Conservation (phyloP, 2,113 vertebrate species). For the Rhea pennata region DNA sequence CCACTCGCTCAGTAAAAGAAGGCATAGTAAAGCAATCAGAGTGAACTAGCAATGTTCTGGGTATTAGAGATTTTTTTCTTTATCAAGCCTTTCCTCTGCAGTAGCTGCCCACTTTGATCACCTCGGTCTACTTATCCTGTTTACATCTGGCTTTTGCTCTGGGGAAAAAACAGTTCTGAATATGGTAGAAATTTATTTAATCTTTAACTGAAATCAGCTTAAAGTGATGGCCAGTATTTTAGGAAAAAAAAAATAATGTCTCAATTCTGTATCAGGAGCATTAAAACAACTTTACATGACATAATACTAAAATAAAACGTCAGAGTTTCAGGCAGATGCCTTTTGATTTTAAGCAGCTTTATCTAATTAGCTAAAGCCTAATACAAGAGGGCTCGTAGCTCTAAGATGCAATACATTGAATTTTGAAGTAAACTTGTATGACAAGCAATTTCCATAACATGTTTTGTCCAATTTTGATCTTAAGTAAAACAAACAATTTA, state of each 20-base stretch:
- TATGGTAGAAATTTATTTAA: conserved; percentile 17
- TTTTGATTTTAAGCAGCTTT: conserved; percentile 25
- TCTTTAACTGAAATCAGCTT: background rate
- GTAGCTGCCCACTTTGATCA: background rate
- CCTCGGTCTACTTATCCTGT: background rate
- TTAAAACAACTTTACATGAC: background rate
- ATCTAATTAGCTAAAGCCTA: conserved; percentile 39
- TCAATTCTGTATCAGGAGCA: background rate
- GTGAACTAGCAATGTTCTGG: background rate
- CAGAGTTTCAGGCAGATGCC: background rate
- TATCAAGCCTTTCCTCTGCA: background rate
- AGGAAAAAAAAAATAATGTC: background rate
- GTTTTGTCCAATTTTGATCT: conserved; percentile 14
- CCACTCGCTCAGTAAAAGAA: background rate
- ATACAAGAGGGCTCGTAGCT: background rate
- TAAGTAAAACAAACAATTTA: background rate
- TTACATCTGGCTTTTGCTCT: background rate
- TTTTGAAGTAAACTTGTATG: conserved; percentile 12
- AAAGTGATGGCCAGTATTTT: background rate
- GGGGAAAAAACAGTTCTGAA: background rate
- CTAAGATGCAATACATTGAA: background rate
- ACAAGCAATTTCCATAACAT: conserved; percentile 15
- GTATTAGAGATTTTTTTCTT: background rate
- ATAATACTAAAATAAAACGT: background rate
- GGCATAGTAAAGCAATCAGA: background rate